A percentile compares a stretch with the other conserved stretches of the same genome.
Conservation (phyloP, 2,113 vertebrate genomes). For the Caranx ignobilis region DNA sequence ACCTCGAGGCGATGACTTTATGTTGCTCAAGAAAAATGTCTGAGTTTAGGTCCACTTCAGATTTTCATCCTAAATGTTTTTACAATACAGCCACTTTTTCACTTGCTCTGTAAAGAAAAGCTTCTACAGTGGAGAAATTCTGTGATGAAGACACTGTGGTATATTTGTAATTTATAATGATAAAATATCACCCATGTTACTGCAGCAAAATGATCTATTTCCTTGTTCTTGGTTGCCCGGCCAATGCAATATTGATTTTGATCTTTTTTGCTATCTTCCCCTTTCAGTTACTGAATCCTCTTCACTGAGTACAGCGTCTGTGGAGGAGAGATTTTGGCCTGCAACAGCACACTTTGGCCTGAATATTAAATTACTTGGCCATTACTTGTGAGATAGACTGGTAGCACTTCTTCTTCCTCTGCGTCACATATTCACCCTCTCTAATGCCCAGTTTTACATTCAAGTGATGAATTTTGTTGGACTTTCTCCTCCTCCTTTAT, state of each 20-base stretch:
- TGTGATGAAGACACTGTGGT: constrained; percentile 20
- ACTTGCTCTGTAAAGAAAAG: not conserved
- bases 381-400: constrained; percentile 3
- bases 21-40: not conserved
- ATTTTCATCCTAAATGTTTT: constrained; percentile 4
- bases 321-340: not conserved
- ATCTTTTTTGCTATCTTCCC: constrained; percentile 30
- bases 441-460: not conserved
- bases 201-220: constrained; percentile 48
- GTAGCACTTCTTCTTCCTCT: not conserved
- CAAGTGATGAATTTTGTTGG: not conserved
- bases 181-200: constrained; percentile 45
- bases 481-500: not conserved
- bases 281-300: constrained; percentile 24
- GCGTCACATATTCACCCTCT: not conserved
- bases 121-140: not conserved
- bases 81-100: not conserved
- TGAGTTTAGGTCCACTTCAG: not conserved
- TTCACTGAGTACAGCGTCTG: not conserved
- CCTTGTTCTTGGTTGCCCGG: constrained; percentile 37
- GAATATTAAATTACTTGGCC: constrained; percentile 2
- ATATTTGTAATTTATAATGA: constrained; percentile 46
- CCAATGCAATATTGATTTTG: constrained; percentile 46
- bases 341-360: not conserved
- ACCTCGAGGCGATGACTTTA: too few relatives aligned